Evolutionary conservation across 2,113 vertebrate species (phyloP), one percentile per base, ranked within the genome.

Genomic region (Hemiscyllium ocellatum): DNA sequence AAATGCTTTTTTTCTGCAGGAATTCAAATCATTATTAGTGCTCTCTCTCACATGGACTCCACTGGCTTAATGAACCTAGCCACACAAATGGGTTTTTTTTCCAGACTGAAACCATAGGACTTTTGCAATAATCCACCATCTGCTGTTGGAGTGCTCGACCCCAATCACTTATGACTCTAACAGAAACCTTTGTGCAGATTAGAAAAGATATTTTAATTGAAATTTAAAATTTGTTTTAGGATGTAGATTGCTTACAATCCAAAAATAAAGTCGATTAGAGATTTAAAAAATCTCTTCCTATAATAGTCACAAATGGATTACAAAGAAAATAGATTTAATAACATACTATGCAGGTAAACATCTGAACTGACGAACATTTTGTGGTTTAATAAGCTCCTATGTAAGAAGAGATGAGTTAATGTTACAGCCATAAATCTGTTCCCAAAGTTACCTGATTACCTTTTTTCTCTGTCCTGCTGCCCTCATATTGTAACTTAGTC

Each of bases 401-500:
- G 4, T 26, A 90, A 50, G 8, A 66, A 93, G 33, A 93, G 56
- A 65, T 1, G 66, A 66, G 19, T 93, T 66, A 93, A 66, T 12
- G 19, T 66, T 37, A 22, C 85, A 87, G 22, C 1, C 5, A 33
- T 20, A 89, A 86, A 20, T 52, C 76, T 22, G 37, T 29, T 2
- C 2, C n/a, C 17, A 69, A 47, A 70, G 13, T 72, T 22, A 8
- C 7, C 20, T 72, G n/a, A 33, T 97, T 96, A 98, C 99, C 98
- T 98, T 99, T 99, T 96, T 98, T 99, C 89, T 98, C 97, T 96
- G 98, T 98, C 65, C 98, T 98, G 42, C 97, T 97, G 96, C 98
- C 98, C 66, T 98, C 98, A 37, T 98, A 96, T 96, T 99, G 99
- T 1, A 98, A 98, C 96, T 99, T 99, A 80, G 98, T 99, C 96